Conservation (phyloP, 2,888 invertebrate genomes). For the Chromoteleia sp. region DNA sequence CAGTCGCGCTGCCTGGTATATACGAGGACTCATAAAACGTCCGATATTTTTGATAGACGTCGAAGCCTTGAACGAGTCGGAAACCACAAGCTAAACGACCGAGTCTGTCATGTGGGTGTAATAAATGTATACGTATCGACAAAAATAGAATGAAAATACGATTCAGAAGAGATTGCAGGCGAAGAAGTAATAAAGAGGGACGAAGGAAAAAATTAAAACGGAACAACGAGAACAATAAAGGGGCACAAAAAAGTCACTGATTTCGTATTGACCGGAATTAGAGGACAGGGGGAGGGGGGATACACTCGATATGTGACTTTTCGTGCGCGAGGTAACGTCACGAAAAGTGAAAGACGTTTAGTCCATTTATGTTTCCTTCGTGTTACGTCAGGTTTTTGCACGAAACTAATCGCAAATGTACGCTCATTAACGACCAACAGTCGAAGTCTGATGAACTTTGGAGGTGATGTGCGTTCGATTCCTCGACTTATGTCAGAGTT, state of each 20-base stretch:
- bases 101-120: constrained; percentile 69
- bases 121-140: constrained; percentile 70
- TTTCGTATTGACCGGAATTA: constrained; percentile 12
- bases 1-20: constrained; percentile 41
- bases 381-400: constrained; percentile 42
- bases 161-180: constrained; percentile 57
- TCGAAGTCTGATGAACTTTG: constrained; percentile 27
- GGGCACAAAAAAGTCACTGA: constrained; percentile 44
- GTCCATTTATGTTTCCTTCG: constrained; percentile 1
- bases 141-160: constrained; percentile 67
- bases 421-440: constrained; percentile 27
- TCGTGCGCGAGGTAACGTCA: constrained; percentile 27
- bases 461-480: constrained; percentile 34
- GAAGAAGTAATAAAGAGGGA: constrained; percentile 65
- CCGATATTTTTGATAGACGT: constrained; percentile 67
- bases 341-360: constrained; percentile 39
- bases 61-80: constrained; percentile 68
- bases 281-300: not conserved
- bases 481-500: constrained; percentile 21
- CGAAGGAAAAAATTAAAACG: constrained; percentile 60
- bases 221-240: constrained; percentile 51
- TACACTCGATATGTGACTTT: constrained; percentile 34
- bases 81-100: constrained; percentile 67
- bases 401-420: constrained; percentile 41
- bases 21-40: constrained; percentile 62